Percentiles rank a stretch among this genome's conserved stretches.
Evolutionary conservation across 2,888 invertebrate genomes (phyloP).

Genomic region (Corbicula japonica): DNA sequence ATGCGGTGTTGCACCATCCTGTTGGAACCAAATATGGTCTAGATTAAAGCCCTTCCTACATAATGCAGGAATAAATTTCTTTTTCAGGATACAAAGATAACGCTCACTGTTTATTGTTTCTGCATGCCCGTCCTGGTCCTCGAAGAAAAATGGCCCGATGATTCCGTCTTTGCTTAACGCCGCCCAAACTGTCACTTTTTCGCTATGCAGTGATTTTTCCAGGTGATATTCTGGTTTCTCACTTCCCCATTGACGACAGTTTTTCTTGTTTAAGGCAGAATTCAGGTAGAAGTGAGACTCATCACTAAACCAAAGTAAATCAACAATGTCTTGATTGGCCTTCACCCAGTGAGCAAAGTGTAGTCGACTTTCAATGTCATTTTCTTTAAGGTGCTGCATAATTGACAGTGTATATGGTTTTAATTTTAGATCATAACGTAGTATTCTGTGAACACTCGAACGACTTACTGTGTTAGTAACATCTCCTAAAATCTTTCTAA

Average conservation of each 20-base stretch:
- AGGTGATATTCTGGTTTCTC: conserved; percentile 17
- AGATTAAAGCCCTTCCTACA: not conserved
- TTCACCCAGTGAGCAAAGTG: conserved; percentile 32
- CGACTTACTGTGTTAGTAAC: conserved; percentile 13
- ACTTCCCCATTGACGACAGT: conserved; percentile 27
- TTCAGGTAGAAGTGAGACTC: conserved; percentile 31
- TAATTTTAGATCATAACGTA: conserved; percentile 11
- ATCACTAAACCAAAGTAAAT: conserved; percentile 29
- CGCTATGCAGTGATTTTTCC: conserved; percentile 30
- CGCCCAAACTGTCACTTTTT: conserved; percentile 36
- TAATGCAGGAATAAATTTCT: conserved; percentile 20
- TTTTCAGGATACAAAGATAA: conserved; percentile 25
- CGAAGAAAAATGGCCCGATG: conserved; percentile 44
- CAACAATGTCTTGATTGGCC: not conserved
- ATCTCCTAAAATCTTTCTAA: conserved; percentile 9
- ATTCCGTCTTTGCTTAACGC: conserved; percentile 22
- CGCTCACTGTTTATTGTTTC: conserved; percentile 31
- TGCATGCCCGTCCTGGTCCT: conserved; percentile 17
- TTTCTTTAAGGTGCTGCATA: conserved; percentile 14
- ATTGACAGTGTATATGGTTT: conserved; percentile 13
- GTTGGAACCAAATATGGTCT: conserved; percentile 38
- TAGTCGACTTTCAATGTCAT: conserved; percentile 14
- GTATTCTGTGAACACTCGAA: conserved; percentile 12
- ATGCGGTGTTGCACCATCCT: conserved; percentile 39
- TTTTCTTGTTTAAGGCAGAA: conserved; percentile 26